Evolutionary conservation across 2,113 vertebrate genomes (phyloP), one percentile per base, ranked within the genome.

Genomic region (Amia ocellicauda): DNA sequence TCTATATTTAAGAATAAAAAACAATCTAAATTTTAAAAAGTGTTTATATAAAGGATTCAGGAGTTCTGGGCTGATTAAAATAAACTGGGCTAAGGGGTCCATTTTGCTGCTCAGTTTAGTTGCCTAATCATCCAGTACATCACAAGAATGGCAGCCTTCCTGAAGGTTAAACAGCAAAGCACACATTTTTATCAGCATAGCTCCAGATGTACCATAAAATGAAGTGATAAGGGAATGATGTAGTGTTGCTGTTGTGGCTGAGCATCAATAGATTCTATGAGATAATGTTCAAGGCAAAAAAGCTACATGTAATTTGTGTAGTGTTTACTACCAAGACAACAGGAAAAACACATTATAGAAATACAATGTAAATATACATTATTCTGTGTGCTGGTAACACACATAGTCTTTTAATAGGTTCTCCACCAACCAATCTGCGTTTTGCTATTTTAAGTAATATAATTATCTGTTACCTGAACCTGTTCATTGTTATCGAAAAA

Each of bases 181-280:
- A 56, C 2, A 56, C 36, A 11, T 20, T 10, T 47, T 3, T 24
- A 24, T 58, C 10, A 42, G n/a, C 40, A 41, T 22, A 40, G 17
- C 17, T 41, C n/a, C 56, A 58, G 56, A 58, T 58, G 17, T 36
- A 40, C n/a, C 19, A 58, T 19, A 58, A 22, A 19, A 57, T 36
- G 14, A 57, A 57, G 28, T 36, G 28, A 57, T 57, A 36, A 36
- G 55, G 29, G 29, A 19, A n/a, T 28, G 16, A 19, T 57, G 14
- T 19, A 57, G 11, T 10, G 4, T 58, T 41, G 45, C 45, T n/a
- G 13, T 40, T 40, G n/a, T 58, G 56, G n/a, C 17, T 29, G 9
- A 19, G n/a, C n/a, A 41, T 8, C n/a, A 22, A 58, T 40, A 58
- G 19, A 58, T 58, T n/a, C n/a, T 36, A 40, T 36, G 13, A 19